Conservation (phyloP, 2,113 vertebrate genomes). For the Chaetops frenatus region DNA sequence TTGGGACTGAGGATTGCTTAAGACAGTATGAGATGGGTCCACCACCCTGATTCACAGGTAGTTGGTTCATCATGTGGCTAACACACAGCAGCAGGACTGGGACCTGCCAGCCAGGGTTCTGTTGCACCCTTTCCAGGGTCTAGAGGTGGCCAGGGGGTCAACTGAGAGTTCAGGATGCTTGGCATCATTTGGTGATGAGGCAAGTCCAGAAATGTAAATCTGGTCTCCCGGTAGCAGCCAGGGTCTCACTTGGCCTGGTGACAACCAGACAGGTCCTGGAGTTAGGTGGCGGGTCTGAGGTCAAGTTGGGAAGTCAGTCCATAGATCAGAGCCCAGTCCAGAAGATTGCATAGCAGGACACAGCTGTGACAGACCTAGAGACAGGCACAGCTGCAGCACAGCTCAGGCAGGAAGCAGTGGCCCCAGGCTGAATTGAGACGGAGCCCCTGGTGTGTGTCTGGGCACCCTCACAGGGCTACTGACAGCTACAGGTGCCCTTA, state of each 20-base stretch:
- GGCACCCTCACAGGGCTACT: fast-evolving
- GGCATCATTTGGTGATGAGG: neutral
- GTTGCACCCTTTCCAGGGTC: fast-evolving
- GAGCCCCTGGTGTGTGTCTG: fast-evolving
- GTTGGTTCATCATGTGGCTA: neutral
- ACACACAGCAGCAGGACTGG: neutral
- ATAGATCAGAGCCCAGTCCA: neutral
- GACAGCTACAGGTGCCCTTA: fast-evolving
- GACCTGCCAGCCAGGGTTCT: neutral
- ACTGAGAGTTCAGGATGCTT: neutral
- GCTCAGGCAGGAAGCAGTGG: neutral
- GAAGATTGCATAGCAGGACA: neutral
- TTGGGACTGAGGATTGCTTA: neutral
- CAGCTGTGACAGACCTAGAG: neutral
- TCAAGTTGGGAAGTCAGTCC: neutral
- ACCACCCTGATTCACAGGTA: neutral
- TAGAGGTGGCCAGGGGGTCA: fast-evolving
- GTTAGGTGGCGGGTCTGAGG: neutral
- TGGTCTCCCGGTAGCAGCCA: neutral
- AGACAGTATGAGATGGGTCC: no score
- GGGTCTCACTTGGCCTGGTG: neutral
- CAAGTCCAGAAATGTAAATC: neutral
- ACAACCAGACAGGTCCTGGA: neutral
- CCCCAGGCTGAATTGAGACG: fast-evolving
- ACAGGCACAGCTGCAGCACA: neutral